Base-by-base conservation (phyloP, 2,797 vertebrate species). In the Zalophus californianus region DNA sequence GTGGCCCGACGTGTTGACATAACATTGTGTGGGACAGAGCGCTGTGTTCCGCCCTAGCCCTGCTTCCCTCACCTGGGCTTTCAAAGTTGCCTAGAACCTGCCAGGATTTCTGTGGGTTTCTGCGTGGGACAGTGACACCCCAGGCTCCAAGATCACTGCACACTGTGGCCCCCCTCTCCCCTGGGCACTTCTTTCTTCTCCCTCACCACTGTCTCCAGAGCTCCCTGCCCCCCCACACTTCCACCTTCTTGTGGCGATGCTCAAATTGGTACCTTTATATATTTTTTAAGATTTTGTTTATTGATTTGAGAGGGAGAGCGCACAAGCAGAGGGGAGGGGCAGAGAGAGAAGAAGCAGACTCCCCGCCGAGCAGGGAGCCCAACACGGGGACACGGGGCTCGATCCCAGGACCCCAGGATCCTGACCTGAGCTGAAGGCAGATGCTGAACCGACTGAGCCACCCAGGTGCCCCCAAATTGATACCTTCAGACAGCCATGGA, bases 81-180 rank as follows among this genome's bases (percentile, higher is more conserved):
- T 72, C n/a, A 60, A 5, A 60, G 52, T 87, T 90, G 79, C 41
- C 70, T 90, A 60, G 88, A 93, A 84, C n/a, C 35, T 96, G 23
- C 44, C 48, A 11, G 27, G 25, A 10, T 86, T 79, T 52, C 68
- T 5, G 11, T 78, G 77, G 70, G 27, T 62, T 84, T 87, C 75
- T 52, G 58, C 32, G 16, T 7, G 16, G 35, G 50, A 25, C 20
- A n/a, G 16, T 44, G 58, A 38, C 58, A 29, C 58, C 66, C 41
- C 35, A 60, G 85, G 62, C 52, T 92, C 52, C 35, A 0, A 38
- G 38, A 25, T 18, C 66, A 7, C 35, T 35, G 38, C 41, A 9
- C 50, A 21, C n/a, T 58, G 66, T 32, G 35, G 35, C 60, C 70
- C 79, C 86, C 14, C 15, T 0, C n/a, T 38, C 1, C 44, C 70